Conservation (phyloP, 92 coral and sea anemone genomes). For the Porites divaricata region DNA sequence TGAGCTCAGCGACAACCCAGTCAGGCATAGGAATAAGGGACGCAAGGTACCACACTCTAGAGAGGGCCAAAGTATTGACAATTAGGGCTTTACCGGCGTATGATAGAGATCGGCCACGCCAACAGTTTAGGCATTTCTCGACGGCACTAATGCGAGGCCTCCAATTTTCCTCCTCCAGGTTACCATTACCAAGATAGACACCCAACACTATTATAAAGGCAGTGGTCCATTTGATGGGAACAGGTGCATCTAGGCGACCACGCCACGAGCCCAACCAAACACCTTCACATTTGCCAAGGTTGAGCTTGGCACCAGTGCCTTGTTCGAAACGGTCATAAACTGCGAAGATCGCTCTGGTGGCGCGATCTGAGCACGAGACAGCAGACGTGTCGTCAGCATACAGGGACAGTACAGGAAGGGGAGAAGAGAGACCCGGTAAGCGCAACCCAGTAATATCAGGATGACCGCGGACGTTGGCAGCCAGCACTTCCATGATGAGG, state of each 20-base stretch:
- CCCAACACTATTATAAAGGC: conserved; percentile 35
- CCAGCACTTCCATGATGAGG: conserved; percentile 41
- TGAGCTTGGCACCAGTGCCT: conserved; percentile 60
- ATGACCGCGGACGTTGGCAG: conserved; percentile 39
- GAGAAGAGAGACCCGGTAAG: conserved; percentile 6
- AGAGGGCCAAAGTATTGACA: conserved; percentile 25
- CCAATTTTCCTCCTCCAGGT: neutral
- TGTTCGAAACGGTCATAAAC: conserved; percentile 41
- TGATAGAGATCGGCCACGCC: conserved; percentile 27
- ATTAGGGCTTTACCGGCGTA: conserved; percentile 39
- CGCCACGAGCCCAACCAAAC: conserved; percentile 60
- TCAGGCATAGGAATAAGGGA: conserved; percentile 26
- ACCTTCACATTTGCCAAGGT: conserved; percentile 50
- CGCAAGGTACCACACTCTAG: neutral
- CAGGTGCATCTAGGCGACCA: conserved; percentile 29
- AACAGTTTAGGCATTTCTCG: conserved; percentile 12
- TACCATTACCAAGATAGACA: conserved; percentile 26
- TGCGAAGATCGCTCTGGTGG: conserved; percentile 31
- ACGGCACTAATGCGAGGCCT: conserved; percentile 21
- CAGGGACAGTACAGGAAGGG: conserved; percentile 17
- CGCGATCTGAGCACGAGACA: conserved; percentile 29
- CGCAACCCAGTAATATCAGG: conserved; percentile 32
- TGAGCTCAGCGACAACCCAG: neutral
- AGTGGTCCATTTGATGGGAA: conserved; percentile 45
- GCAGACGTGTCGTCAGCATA: conserved; percentile 69